Evolutionary conservation across 2,888 invertebrate genomes (phyloP).

Genomic region (Dicycla oo): DNA sequence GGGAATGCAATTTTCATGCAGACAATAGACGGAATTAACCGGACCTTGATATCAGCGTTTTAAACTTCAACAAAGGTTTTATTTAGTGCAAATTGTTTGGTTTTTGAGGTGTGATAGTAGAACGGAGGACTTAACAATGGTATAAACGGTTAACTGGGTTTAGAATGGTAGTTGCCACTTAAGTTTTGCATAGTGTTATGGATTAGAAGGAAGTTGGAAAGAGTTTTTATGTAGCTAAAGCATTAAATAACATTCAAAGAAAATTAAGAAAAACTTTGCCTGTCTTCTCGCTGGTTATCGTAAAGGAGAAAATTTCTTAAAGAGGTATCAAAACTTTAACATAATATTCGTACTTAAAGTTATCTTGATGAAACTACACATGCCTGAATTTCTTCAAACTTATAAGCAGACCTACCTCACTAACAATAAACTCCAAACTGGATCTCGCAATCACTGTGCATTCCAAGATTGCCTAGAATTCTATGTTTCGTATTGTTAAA

Average conservation of each 20-base stretch:
- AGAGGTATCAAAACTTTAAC: not conserved
- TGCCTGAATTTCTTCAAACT: not conserved
- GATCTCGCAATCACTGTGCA: too few relatives aligned
- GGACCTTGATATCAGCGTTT: constrained; percentile 66
- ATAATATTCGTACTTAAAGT: not conserved
- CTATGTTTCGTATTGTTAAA: too few relatives aligned
- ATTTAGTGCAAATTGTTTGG: constrained; percentile 62
- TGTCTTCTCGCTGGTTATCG: not conserved
- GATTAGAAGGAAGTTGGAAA: constrained; percentile 16
- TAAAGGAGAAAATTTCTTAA: not conserved
- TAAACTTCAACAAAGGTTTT: constrained; percentile 63
- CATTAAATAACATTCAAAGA: constrained; percentile 24
- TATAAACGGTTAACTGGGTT: constrained; percentile 22
- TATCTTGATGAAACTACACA: not conserved
- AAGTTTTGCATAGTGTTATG: constrained; percentile 31
- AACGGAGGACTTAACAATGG: constrained; percentile 18
- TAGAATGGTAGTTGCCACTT: constrained; percentile 24
- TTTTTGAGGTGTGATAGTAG: constrained; percentile 43
- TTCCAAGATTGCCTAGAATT: too few relatives aligned
- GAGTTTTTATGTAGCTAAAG: constrained; percentile 14
- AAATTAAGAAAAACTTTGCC: constrained; percentile 19
- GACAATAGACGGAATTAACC: constrained; percentile 76
- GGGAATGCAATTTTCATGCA: constrained; percentile 71
- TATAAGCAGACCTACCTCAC: too few relatives aligned
- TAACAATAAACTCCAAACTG: too few relatives aligned